Conservation (phyloP, 2,113 vertebrate genomes). For the Colossoma macropomum region DNA sequence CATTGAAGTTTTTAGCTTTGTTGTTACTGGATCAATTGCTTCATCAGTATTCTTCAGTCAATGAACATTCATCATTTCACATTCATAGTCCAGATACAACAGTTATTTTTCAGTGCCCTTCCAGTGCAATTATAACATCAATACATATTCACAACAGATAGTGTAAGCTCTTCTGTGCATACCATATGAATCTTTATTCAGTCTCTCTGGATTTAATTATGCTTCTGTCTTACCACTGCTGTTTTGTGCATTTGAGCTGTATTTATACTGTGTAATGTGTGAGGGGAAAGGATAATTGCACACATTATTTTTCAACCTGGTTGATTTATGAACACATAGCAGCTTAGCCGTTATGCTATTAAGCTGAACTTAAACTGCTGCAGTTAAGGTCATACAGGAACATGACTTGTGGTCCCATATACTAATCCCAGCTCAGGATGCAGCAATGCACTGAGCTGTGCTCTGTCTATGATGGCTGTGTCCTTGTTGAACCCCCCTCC, state of each 20-base stretch:
- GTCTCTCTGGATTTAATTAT: conserved; percentile 28
- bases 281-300: background rate
- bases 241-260: background rate
- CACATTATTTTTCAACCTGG: background rate
- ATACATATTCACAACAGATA: conserved; percentile 10
- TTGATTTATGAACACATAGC: background rate
- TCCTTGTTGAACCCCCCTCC: background rate
- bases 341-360: too few relatives aligned
- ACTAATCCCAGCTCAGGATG: background rate
- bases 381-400: background rate
- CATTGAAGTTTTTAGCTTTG: background rate
- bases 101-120: conserved; percentile 5
- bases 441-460: background rate
- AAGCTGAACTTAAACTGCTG: background rate
- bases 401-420: background rate
- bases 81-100: conserved; percentile 26
- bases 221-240: background rate
- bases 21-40: conserved; percentile 1
- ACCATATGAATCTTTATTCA: background rate
- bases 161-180: background rate
- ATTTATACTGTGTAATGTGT: conserved; percentile 1
- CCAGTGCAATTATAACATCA: conserved; percentile 17
- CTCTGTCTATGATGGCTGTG: background rate
- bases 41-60: background rate
- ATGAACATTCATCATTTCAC: background rate